These are phyloP conservation scores for Macrochelys suwanniensis DNA, from an alignment of 2,797 vertebrate genomes.

Conservation along the genomic window DNA sequence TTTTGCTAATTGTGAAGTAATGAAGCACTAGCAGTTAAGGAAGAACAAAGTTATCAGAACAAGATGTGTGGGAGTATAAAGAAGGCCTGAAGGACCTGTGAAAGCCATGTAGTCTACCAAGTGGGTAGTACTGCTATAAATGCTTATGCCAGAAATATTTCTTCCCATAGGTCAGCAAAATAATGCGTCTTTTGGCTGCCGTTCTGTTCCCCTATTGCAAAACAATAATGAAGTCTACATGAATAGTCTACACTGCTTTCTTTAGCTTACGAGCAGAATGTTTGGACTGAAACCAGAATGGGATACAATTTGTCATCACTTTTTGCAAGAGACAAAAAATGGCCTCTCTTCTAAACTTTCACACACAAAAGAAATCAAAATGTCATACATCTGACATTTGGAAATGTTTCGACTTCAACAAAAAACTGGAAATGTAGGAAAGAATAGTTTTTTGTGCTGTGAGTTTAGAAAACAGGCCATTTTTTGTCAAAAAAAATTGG, in stretches of 20 bases:
- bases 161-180: background rate
- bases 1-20: background rate
- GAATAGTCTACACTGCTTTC: background rate
- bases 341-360: background rate
- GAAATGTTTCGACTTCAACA: background rate
- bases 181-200: background rate
- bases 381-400: background rate
- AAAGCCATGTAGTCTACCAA: background rate
- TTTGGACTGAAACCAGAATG: background rate
- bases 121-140: background rate
- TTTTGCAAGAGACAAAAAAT: background rate
- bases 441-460: background rate
- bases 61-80: background rate
- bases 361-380: background rate
- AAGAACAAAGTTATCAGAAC: background rate
- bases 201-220: background rate
- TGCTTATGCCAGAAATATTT: background rate
- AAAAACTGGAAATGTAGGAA: background rate
- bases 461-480: background rate
- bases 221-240: background rate
- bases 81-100: background rate
- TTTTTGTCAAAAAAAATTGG: background rate
- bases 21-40: background rate
- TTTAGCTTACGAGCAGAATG: background rate
- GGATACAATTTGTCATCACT: background rate